Percentiles rank a stretch among this genome's conserved stretches.
Conservation (phyloP, 2,888 invertebrate species). For the Drosophila tanythrix region DNA sequence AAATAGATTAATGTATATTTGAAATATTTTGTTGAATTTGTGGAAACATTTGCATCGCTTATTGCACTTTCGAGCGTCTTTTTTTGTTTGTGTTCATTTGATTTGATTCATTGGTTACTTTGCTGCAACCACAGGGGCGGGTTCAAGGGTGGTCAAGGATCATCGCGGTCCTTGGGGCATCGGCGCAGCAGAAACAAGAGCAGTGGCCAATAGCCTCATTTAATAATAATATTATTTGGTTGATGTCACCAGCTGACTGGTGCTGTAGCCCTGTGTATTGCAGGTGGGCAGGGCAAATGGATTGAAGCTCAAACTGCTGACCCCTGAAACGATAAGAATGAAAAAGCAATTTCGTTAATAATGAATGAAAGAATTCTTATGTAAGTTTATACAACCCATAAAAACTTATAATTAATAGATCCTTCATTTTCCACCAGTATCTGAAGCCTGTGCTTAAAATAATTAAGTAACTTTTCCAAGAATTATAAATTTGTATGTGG, state of each 20-base stretch:
- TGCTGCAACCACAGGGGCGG: constrained; percentile 21
- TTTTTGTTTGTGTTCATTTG: constrained; percentile 28
- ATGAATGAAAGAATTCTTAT: not conserved
- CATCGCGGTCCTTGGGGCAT: constrained; percentile 1
- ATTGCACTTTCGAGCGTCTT: constrained; percentile 76
- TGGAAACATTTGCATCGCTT: constrained; percentile 66
- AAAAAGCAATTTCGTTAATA: not conserved
- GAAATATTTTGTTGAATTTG: constrained; percentile 44
- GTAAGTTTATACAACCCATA: not conserved
- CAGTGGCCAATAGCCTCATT: constrained; percentile 55
- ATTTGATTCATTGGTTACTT: constrained; percentile 35
- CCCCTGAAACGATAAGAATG: constrained; percentile 83
- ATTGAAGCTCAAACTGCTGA: constrained; percentile 96
- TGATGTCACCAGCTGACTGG: constrained; percentile 91
- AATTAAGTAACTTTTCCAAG: not conserved
- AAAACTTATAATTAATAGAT: not conserved
- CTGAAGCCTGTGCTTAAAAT: not conserved
- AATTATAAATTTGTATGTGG: too few species aligned
- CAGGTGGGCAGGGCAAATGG: constrained; percentile 96
- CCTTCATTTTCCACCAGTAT: not conserved
- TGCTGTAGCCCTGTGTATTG: constrained; percentile 92
- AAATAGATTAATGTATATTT: constrained; percentile 36
- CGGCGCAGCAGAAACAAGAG: constrained; percentile 12
- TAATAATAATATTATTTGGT: constrained; percentile 88
- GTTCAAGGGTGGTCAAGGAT: constrained; percentile 8